Base-by-base conservation (phyloP, 2,113 vertebrate genomes). In the Gallinago paraguaiae region DNA sequence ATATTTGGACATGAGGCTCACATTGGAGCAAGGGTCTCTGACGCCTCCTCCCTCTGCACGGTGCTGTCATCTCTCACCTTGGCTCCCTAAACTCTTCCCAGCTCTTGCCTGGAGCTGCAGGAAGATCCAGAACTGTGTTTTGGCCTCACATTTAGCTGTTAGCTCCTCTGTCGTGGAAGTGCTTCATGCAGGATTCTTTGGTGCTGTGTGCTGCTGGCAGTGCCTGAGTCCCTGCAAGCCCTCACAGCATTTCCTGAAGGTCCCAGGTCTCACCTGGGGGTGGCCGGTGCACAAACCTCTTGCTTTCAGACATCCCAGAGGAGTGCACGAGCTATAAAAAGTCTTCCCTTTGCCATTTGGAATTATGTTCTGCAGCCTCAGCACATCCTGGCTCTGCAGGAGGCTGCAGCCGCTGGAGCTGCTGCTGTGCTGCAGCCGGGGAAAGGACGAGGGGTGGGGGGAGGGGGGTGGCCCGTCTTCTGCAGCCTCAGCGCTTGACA, bases 301-400 rank as follows among this genome's bases (percentile, higher is more conserved):
- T 1, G 5, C 33, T 80, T 53, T 81, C 14, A 19, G 48, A 3
- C 35, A 25, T 6, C 15, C 23, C 60, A 1, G 1, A 30, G 91
- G 68, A 41, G 64, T 3, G 54, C 28, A 17, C 0, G 28, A 91
- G 93, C 97, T 97, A 97, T 97, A 97, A 97, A 97, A 97, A 97
- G 95, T 54, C 80, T 96, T 93, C 93, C 97, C 96, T 97, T 96
- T 97, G 96, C 96, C 96, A 96, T 97, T 97, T 95, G 96, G 95
- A 92, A 72, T 96, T 96, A 93, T 76, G 90, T 97, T 97, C 96
- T 88, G 96, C 96, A 50, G 60, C 50, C 96, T 96, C 97, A 97
- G 97, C 97, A 95, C 27, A 61, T 69, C 90, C 45, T 5, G 37
- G 61, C 14, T 1, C 72, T 24, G 51, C 81, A 64, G 63, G 63